Evolutionary conservation across 1,140 invertebrate genomes (phyloP).

Genomic region (Papilio polyxenes): DNA sequence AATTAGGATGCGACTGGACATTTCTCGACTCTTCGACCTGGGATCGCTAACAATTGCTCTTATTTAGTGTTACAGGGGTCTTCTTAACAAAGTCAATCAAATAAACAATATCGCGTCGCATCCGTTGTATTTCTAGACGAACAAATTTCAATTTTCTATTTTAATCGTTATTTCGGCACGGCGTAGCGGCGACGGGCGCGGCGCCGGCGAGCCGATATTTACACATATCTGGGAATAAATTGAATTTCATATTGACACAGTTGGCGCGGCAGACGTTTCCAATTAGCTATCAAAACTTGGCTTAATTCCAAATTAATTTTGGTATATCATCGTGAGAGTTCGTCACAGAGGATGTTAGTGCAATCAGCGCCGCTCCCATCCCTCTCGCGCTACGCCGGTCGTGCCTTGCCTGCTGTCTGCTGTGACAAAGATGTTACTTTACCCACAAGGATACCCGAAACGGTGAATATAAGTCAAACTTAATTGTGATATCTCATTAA

Average conservation of each 20-base stretch:
- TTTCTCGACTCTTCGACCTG: no score
- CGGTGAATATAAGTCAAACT: no score
- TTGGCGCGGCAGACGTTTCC: constrained; percentile 20
- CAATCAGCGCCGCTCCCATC: not conserved
- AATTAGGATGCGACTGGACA: no score
- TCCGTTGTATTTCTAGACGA: constrained; percentile 6
- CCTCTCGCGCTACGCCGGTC: no score
- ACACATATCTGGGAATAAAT: constrained; percentile 37
- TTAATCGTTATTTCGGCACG: constrained; percentile 24
- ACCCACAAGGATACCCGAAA: not conserved
- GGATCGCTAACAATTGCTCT: not conserved
- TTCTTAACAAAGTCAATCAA: not conserved
- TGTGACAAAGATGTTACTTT: not conserved
- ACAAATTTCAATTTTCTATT: constrained; percentile 26
- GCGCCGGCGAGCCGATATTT: constrained; percentile 25
- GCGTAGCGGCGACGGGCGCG: not conserved
- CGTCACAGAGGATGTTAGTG: not conserved
- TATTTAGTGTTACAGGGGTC: not conserved
- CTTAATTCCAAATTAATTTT: constrained; percentile 30
- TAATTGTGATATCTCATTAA: no score
- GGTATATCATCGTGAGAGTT: not conserved
- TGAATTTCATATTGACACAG: constrained; percentile 39
- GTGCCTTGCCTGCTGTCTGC: not conserved
- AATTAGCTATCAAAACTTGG: constrained; percentile 37
- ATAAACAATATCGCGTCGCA: not conserved